phyloP scores from a whole-genome alignment of 2,888 invertebrate species.

The Zonitis immaculata region DNA sequence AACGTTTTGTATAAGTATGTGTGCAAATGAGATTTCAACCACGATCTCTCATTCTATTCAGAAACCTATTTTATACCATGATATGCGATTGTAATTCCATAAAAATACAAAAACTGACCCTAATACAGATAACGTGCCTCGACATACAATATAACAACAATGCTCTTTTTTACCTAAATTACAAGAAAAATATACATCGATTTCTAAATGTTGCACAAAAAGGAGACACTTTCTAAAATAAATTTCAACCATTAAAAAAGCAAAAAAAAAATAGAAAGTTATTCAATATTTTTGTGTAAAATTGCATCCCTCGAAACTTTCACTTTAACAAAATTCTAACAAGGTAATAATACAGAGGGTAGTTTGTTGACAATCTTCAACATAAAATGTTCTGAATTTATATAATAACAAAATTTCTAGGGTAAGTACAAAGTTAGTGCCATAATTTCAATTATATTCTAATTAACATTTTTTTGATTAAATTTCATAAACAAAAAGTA shows the following conservation, averaged over 20 bases:
- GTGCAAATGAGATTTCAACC: conserved; percentile 44
- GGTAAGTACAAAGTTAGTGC: not conserved
- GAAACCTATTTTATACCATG: conserved; percentile 17
- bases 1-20: conserved; percentile 37
- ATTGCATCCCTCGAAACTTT: not conserved
- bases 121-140: not conserved
- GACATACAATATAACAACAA: not conserved
- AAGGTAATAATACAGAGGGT: not conserved
- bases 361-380: not conserved
- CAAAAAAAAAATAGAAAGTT: not conserved
- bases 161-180: not conserved
- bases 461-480: too few species aligned
- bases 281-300: not conserved
- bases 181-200: not conserved
- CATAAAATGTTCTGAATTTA: not conserved
- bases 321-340: not conserved
- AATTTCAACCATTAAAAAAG: not conserved
- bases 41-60: conserved; percentile 30
- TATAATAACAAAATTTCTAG: too few species aligned
- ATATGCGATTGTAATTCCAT: conserved; percentile 23
- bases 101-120: conserved; percentile 16
- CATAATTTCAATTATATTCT: not conserved
- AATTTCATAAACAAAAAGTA: too few species aligned
- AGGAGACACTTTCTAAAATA: too few species aligned
- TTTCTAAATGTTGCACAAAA: too few species aligned